Evolutionary conservation across 2,113 vertebrate genomes (phyloP), one percentile per base, ranked within the genome.

Genomic region (Heliornis fulica): DNA sequence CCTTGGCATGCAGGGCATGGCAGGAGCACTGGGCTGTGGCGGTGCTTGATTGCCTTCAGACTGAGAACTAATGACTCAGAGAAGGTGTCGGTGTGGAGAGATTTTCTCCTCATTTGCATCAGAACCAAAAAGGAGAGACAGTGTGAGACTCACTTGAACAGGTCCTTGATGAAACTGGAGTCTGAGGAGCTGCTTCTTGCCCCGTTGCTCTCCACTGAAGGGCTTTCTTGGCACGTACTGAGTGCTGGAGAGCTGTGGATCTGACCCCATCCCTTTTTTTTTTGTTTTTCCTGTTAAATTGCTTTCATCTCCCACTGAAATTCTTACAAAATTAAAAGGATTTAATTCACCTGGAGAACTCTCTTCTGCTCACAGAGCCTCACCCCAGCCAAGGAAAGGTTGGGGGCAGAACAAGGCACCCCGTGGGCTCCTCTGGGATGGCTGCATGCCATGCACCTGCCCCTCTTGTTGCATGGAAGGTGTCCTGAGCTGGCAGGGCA

Each of bases 21-120:
- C 28, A 18, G 2, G 59, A 60, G 26, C 64, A n/a, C 36, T 1
- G 32, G n/a, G 41, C 32, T 50, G 12, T 0, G 0, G 53, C 43
- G 38, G 45, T 6, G 2, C 26, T 68, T 50, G 34, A 31, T 11
- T 88, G 48, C n/a, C n/a, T 76, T 63, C 89, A 43, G 20, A 77
- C 3, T 7, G 53, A 86, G 88, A 88, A 75, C 25, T 80, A 79
- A 83, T 51, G 53, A 64, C 61, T 72, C 36, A 76, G 34, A 34
- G 25, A 41, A 7, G 3, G 43, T 19, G 45, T 36, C 16, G 0
- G 48, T 23, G 57, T 72, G 31, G 36, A 63, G 71, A 56, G 13
- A 45, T 53, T 88, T 83, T 26, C 53, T 64, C n/a, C 29, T 83
- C 66, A 28, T 79, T 90, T 72, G 56, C 43, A n/a, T 76, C 34